Evolutionary conservation across 2,113 vertebrate genomes (phyloP).

Genomic region (Hucho hucho): DNA sequence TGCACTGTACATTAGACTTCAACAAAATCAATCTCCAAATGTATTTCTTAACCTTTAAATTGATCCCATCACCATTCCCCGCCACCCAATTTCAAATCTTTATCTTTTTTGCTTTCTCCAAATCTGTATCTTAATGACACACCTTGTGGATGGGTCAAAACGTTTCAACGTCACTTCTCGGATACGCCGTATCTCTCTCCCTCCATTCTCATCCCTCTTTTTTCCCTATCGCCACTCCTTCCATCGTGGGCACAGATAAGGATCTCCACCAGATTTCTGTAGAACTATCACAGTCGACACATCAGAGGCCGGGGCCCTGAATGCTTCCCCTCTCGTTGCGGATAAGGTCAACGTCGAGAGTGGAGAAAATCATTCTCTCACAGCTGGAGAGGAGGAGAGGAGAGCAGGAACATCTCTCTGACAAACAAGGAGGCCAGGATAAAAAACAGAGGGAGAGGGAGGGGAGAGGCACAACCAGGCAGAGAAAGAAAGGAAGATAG

Average conservation of each 20-base stretch:
- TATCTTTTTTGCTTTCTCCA: conserved; percentile 13
- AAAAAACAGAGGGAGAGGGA: conserved; percentile 5
- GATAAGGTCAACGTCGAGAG: conserved; percentile 73
- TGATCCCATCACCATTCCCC: neutral
- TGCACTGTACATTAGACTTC: neutral
- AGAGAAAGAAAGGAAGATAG: conserved; percentile 7
- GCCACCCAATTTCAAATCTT: conserved; percentile 38
- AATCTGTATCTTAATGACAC: conserved; percentile 23
- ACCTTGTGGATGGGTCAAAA: conserved; percentile 44
- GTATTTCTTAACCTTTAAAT: conserved; percentile 17
- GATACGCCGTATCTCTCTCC: conserved; percentile 19
- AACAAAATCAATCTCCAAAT: neutral
- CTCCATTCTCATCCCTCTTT: conserved; percentile 23
- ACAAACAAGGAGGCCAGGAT: conserved; percentile 19
- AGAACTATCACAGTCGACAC: conserved; percentile 50
- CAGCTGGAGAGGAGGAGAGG: conserved; percentile 57
- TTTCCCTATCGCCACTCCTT: conserved; percentile 17
- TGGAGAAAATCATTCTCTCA: conserved; percentile 56
- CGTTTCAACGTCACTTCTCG: conserved; percentile 36
- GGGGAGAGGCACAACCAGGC: neutral
- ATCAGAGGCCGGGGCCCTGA: conserved; percentile 54
- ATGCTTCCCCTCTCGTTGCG: conserved; percentile 59
- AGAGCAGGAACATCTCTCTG: conserved; percentile 31
- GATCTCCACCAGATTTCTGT: conserved; percentile 57
- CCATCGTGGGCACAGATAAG: conserved; percentile 46